phyloP scores from a whole-genome alignment of 2,113 vertebrate species.

The Lathamus discolor region DNA sequence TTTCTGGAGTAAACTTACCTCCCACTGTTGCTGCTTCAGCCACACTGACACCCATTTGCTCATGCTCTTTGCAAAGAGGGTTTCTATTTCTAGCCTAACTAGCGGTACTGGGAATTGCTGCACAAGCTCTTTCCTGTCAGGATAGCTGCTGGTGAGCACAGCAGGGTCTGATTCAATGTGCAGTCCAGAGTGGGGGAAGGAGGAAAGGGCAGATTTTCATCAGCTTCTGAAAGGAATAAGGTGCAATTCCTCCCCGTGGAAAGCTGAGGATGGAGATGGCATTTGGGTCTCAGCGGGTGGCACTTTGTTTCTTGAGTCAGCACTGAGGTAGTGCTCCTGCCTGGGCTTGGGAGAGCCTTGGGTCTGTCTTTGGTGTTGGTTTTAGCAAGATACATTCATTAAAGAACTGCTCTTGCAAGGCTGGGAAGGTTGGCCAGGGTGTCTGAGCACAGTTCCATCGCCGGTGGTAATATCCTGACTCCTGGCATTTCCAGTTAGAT shows the following conservation, averaged over 20 bases:
- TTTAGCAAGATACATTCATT: background rate
- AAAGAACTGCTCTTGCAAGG: background rate
- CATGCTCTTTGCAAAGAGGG: background rate
- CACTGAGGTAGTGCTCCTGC: background rate
- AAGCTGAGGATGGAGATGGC: background rate
- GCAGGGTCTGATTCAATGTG: background rate
- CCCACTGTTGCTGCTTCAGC: background rate
- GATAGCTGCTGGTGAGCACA: background rate
- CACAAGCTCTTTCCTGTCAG: background rate
- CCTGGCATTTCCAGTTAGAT: background rate
- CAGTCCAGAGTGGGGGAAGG: background rate
- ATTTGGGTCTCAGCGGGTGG: slow-evolving; percentile 21
- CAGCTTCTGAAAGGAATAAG: background rate
- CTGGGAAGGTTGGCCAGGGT: background rate
- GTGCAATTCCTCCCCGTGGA: background rate
- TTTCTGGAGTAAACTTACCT: background rate
- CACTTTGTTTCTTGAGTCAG: slow-evolving; percentile 24
- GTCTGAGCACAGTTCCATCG: background rate
- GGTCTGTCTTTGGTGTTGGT: background rate
- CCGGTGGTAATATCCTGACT: background rate
- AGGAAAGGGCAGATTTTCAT: background rate
- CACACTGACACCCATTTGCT: background rate
- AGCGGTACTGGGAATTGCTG: background rate
- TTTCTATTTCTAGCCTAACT: slow-evolving; percentile 5
- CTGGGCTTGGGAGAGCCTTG: background rate